Evolutionary conservation across 1,140 invertebrate genomes (phyloP).

Genomic region (Papilio glaucus): DNA sequence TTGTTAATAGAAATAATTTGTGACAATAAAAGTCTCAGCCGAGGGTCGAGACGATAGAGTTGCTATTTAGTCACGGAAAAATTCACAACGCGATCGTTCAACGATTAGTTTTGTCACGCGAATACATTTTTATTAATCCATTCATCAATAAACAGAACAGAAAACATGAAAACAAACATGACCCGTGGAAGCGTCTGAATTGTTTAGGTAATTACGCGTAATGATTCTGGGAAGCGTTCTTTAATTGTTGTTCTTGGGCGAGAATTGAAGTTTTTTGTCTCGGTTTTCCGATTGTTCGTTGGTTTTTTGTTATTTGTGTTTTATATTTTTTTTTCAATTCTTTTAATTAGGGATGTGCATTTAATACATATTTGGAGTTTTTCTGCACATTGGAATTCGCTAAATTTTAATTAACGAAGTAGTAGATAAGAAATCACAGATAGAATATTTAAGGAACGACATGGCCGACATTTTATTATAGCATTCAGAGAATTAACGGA

Average conservation of each 20-base stretch:
- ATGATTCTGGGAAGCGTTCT: conserved; percentile 18
- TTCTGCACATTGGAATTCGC: not conserved
- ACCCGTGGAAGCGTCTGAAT: not conserved
- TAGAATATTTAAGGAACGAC: not conserved
- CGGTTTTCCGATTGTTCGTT: conserved; percentile 1
- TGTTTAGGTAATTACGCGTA: conserved; percentile 20
- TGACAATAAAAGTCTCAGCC: conserved; percentile 13
- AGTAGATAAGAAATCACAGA: not conserved
- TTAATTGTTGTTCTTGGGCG: conserved; percentile 20
- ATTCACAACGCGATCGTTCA: not conserved
- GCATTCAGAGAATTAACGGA: conserved; percentile 24
- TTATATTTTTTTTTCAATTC: not conserved
- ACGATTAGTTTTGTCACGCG: conserved; percentile 49
- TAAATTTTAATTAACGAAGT: not conserved
- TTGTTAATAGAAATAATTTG: not conserved
- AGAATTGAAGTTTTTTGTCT: conserved; percentile 19
- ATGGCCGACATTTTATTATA: conserved; percentile 12
- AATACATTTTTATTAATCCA: conserved; percentile 22
- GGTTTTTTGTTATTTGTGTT: conserved; percentile 10
- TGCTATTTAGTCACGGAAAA: conserved; percentile 38
- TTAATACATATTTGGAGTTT: not conserved
- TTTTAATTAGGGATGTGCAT: not conserved
- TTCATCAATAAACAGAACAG: conserved; percentile 24
- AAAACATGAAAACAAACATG: conserved; percentile 12
- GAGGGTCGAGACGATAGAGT: not conserved